These are phyloP conservation scores for Python bivittatus DNA, from an alignment of 2,113 vertebrate species.

Conservation along the genomic window DNA sequence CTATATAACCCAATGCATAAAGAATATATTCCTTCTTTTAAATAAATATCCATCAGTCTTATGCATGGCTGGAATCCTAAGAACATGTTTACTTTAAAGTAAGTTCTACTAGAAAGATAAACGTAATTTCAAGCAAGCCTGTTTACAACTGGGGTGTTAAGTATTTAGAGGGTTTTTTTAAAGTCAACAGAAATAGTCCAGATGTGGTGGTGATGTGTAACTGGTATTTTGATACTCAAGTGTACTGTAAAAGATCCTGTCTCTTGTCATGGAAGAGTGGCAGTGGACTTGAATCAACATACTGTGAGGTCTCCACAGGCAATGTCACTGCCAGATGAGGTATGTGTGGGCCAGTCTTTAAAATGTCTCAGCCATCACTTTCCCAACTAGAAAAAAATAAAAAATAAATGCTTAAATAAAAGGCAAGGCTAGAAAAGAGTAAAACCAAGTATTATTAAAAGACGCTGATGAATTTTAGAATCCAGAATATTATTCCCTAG, in stretches of 20 bases:
- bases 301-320: conserved; percentile 12
- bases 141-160: neutral
- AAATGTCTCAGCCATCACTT: neutral
- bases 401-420: neutral
- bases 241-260: neutral
- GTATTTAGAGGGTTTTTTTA: neutral
- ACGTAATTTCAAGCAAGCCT: neutral
- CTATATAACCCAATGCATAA: neutral
- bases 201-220: conserved; percentile 2
- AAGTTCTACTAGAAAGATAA: neutral
- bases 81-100: neutral
- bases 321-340: conserved; percentile 5
- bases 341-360: neutral
- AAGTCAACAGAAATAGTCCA: neutral
- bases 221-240: neutral
- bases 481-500: conserved; percentile 20
- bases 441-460: neutral
- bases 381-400: neutral
- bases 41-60: neutral
- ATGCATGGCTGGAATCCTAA: neutral
- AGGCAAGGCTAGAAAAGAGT: neutral
- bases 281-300: conserved; percentile 10
- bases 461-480: conserved; percentile 19
- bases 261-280: conserved; percentile 2
- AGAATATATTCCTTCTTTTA: neutral